Evolutionary conservation across 1,140 invertebrate species (phyloP), one percentile per base, ranked within the genome.

Genomic region (Drosophila truncata): DNA sequence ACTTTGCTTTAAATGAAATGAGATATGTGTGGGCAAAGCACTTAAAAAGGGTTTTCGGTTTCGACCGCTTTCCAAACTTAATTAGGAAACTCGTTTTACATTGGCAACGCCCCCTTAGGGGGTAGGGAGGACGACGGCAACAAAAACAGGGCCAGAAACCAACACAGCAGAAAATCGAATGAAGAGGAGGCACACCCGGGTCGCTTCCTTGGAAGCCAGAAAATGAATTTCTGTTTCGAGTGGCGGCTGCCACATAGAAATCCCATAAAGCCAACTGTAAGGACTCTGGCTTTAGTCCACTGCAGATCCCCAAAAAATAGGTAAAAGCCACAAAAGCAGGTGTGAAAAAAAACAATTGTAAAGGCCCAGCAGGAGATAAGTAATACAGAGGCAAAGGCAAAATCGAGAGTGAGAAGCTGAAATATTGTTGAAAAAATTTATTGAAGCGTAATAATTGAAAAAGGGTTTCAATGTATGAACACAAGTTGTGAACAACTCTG

Each of bases 401-500:
- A 33, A 47, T 16, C 4, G 16, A 54, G 57, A 35, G 46, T 65
- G 46, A 46, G 60, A 44, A 60, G 35, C 58, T 37, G 73, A 65
- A 90, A 76, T 72, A 60, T 61, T 75, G 80, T 80, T 25, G 33
- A 77, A 69, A 67, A 69, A 78, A 78, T 69, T 49, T 75, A 88
- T 73, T 87, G 55, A 83, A 83, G 87, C 74, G 80, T 62, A 73
- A 81, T 91, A 91, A 91, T 91, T 91, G 80, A 91, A 91, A 83
- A 90, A 81, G 78, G 87, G 72, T 73, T 66, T 77, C 58, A 50
- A 44, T 71, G 73, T 74, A 67, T 61, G 33, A 63, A 76, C 72
- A 76, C 72, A 66, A 77, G 73, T 69, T 77, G 49, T 27, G 57
- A 77, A 69, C 74, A 77, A 77, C 73, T 71, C 52, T 61, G 23